Percentiles rank a stretch among this genome's conserved stretches.
Conservation (phyloP, 92 coral and sea anemone species). For the Desmophyllum pertusum region DNA sequence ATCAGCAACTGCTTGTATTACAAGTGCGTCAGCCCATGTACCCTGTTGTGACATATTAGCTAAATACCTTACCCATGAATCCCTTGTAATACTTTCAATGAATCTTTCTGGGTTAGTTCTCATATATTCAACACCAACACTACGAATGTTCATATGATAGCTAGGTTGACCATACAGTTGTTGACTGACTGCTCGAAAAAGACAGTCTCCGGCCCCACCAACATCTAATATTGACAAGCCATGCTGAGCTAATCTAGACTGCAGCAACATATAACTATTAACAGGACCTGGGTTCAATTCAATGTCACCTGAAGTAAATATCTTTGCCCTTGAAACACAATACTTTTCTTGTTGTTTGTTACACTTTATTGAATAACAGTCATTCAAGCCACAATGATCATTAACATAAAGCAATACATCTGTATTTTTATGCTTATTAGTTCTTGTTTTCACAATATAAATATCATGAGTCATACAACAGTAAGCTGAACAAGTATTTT, state of each 20-base stretch:
- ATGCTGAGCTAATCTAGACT: slow-evolving; percentile 22
- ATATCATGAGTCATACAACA: too few relatives aligned
- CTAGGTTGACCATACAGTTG: too few relatives aligned
- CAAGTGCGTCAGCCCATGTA: slow-evolving; percentile 27
- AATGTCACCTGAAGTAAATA: slow-evolving; percentile 23
- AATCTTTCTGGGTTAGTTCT: slow-evolving; percentile 40
- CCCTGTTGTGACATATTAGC: too few relatives aligned
- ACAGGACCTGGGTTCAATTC: slow-evolving; percentile 16
- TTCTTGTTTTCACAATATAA: too few relatives aligned
- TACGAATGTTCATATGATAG: slow-evolving; percentile 33
- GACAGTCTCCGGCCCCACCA: too few relatives aligned
- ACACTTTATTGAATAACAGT: slow-evolving; percentile 25
- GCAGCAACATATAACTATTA: not conserved
- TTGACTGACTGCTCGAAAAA: too few relatives aligned
- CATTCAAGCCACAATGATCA: too few relatives aligned
- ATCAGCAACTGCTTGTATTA: slow-evolving; percentile 31
- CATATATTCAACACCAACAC: slow-evolving; percentile 40
- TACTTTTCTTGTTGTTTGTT: slow-evolving; percentile 17
- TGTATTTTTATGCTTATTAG: too few relatives aligned
- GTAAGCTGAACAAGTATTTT: too few relatives aligned
- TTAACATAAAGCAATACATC: too few relatives aligned
- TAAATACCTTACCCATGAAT: too few relatives aligned
- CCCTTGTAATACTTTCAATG: too few relatives aligned
- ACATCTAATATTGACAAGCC: slow-evolving; percentile 12
- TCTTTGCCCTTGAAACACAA: slow-evolving; percentile 18